These are phyloP conservation scores for Drosophila nebulosa DNA, from an alignment of 1,140 invertebrate species.

Conservation along the genomic window DNA sequence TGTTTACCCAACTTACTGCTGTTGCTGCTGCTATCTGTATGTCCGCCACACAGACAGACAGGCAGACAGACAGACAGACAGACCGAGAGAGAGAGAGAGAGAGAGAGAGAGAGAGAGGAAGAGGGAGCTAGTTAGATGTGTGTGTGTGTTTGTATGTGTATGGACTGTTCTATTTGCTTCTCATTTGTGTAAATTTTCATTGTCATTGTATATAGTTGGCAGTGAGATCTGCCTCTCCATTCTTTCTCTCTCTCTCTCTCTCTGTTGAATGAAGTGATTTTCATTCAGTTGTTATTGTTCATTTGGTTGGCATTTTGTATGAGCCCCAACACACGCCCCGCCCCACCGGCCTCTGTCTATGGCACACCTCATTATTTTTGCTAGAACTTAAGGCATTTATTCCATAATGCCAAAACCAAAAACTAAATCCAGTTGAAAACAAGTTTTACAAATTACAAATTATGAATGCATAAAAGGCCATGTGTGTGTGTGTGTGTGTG, in stretches of 20 bases:
- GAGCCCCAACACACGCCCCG: too few species aligned
- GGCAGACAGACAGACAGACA: neutral
- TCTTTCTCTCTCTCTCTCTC: neutral
- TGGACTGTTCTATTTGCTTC: conserved; percentile 8
- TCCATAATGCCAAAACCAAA: conserved; percentile 34
- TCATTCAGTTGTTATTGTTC: neutral
- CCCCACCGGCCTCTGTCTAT: neutral
- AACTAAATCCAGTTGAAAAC: conserved; percentile 52
- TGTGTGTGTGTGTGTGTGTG: neutral
- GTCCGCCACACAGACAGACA: conserved; percentile 2
- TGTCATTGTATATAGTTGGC: conserved; percentile 5
- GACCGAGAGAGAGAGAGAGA: neutral
- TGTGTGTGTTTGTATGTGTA: too few species aligned
- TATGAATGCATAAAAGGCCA: conserved; percentile 63
- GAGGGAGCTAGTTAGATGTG: too few species aligned
- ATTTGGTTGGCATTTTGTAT: neutral
- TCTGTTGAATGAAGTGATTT: neutral
- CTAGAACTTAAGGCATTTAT: neutral
- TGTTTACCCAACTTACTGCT: conserved; percentile 45
- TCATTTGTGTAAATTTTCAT: conserved; percentile 29
- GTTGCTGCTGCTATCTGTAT: conserved; percentile 8
- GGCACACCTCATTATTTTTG: conserved; percentile 4
- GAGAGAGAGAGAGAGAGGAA: neutral
- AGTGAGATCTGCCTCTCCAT: neutral
- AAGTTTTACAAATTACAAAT: conserved; percentile 64